Conservation (phyloP, 2,888 invertebrate genomes). For the Stenotaenia linearis region DNA sequence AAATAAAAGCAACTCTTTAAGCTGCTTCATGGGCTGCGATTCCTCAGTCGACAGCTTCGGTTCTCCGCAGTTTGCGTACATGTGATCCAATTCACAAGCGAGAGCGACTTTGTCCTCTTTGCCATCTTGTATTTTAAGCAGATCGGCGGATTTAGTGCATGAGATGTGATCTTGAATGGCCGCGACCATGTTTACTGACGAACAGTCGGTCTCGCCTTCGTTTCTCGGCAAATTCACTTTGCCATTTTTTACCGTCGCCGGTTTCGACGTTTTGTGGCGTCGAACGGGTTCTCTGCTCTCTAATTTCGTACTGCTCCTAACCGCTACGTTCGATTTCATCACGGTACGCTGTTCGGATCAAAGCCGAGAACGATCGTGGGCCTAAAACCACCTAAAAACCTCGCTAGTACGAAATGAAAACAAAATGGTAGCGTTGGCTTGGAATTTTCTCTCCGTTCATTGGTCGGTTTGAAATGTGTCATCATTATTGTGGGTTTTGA, state of each 20-base stretch:
- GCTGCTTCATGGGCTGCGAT: constrained; percentile 40
- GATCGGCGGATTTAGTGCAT: constrained; percentile 38
- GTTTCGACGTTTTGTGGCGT: constrained; percentile 32
- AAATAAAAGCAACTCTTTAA: constrained; percentile 66
- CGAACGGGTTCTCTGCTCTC: background rate
- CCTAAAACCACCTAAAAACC: background rate
- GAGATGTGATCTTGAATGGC: constrained; percentile 40
- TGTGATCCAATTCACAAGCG: constrained; percentile 62
- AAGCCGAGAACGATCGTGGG: background rate
- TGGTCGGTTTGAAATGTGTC: background rate
- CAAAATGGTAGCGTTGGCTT: background rate
- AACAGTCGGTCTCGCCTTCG: background rate
- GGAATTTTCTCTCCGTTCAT: background rate
- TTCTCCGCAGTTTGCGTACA: constrained; percentile 57
- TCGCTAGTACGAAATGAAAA: background rate
- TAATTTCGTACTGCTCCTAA: constrained; percentile 17
- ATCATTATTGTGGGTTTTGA: background rate
- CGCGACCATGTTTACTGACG: constrained; percentile 37
- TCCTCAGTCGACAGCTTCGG: constrained; percentile 34
- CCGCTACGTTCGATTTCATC: constrained; percentile 34
- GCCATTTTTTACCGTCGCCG: constrained; percentile 24
- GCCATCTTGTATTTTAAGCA: background rate
- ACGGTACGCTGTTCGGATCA: background rate
- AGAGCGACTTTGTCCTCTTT: constrained; percentile 40
- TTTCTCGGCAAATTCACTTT: background rate